phyloP scores from a whole-genome alignment of 2,113 vertebrate species.

The Tetrao urogallus region DNA sequence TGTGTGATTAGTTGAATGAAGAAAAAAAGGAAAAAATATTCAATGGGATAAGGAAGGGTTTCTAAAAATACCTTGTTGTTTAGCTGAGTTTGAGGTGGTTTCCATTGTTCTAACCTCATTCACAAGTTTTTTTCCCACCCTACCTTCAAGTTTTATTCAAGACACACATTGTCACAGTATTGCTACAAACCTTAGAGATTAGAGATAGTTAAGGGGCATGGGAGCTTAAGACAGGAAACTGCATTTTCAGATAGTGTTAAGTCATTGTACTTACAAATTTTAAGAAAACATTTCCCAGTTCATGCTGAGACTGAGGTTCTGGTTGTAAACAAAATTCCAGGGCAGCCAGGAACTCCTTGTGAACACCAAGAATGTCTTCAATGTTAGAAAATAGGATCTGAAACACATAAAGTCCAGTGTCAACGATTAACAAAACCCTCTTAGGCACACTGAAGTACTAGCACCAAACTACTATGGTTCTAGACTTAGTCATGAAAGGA shows the following conservation, averaged over 20 bases:
- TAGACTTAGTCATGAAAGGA: neutral
- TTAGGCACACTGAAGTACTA: neutral
- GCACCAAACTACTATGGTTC: neutral
- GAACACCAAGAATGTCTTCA: constrained; percentile 94
- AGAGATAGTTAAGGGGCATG: neutral
- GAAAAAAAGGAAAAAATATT: neutral
- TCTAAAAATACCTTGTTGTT: neutral
- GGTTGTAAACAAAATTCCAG: constrained; percentile 91
- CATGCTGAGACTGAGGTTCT: constrained; percentile 92
- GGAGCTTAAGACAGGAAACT: constrained; percentile 70
- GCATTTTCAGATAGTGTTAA: constrained; percentile 62
- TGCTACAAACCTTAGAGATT: constrained; percentile 33
- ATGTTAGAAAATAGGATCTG: constrained; percentile 99
- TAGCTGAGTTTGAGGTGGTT: neutral
- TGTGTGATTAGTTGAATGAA: neutral
- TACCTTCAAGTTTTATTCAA: constrained; percentile 71
- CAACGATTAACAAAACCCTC: neutral
- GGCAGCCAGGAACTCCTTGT: constrained; percentile 88
- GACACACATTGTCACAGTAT: constrained; percentile 58
- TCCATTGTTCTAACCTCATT: constrained; percentile 26
- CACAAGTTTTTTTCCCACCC: constrained; percentile 75
- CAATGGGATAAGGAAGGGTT: neutral
- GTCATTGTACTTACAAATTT: constrained; percentile 90
- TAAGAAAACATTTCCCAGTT: constrained; percentile 94
- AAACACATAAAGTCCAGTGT: neutral